Base-by-base conservation (phyloP, 2,888 invertebrate genomes). In the Zonitis immaculata region DNA sequence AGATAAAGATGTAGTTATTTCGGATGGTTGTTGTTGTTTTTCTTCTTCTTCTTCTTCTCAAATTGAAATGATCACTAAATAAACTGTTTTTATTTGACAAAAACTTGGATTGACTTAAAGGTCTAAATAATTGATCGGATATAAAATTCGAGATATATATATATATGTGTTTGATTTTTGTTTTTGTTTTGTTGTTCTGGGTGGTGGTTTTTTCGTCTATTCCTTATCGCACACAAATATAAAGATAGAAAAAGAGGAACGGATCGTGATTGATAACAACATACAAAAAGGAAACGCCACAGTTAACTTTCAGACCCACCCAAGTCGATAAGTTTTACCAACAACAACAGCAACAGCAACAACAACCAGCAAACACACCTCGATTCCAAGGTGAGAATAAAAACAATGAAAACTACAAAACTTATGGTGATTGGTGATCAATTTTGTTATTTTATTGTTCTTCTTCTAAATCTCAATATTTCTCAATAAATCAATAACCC, bases 81-180 rank as follows among this genome's bases (percentile, higher is more conserved):
- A 54, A 51, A 50, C 28, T 16, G 49, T 47, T 54, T 35, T 54
- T 54, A 54, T 54, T 35, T 54, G 54, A 54, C 54, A 50, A 50
- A 47, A 54, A 46, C 46, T 44, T 14, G 8, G 14, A 7, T 35
- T 46, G 48, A 53, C 46, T 49, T 43, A 45, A 46, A 49, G 54
- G 46, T 51, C 54, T 50, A 54, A 50, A 47, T 50, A 47, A 50
- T 51, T 47, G 47, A n/a, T n/a, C n/a, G n/a, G n/a, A n/a, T n/a
- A n/a, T n/a, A n/a, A n/a, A n/a, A n/a, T n/a, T n/a, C n/a, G n/a
- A n/a, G n/a, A n/a, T n/a, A n/a, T n/a, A n/a, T n/a, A n/a, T n/a
- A n/a, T n/a, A n/a, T n/a, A n/a, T n/a, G n/a, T n/a, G n/a, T n/a
- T n/a, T n/a, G n/a, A n/a, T n/a, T n/a, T n/a, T n/a, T n/a, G n/a